Base-by-base conservation (phyloP, 2,113 vertebrate genomes). In the Heterotilapia buettikoferi region DNA sequence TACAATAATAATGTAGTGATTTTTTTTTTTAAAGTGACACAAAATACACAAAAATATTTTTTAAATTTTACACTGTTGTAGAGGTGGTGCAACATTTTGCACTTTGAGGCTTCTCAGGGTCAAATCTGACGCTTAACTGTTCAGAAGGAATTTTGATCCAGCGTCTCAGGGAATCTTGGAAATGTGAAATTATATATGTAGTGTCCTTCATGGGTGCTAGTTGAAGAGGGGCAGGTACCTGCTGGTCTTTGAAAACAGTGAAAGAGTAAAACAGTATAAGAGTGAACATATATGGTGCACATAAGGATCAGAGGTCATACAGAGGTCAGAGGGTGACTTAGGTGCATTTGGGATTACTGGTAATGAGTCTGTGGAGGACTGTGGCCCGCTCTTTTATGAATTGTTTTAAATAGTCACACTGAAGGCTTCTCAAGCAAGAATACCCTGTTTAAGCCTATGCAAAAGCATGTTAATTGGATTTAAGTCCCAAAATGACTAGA, bases 301-400 rank as follows among this genome's bases (percentile, higher is more conserved):
- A 40, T 68, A 40, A 24, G 19, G 36, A 1, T 40, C 63, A 40
- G 36, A 68, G 63, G 0, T 33, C 57, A 61, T 31, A 61, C 5
- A 61, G 29, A 33, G 59, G 63, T 40, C 36, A 68, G 36, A 40
- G n/a, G 36, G 36, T 0, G 7, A 40, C 36, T 40, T 1, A 1
- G 19, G 19, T 40, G 59, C 29, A 36, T 63, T 63, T 63, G 29
- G 59, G 29, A 2, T 63, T 2, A 33, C 16, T 63, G 59, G 59
- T 63, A 7, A 63, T 11, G 59, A 63, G 59, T 63, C 59, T 63
- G 29, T 63, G 29, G 59, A 63, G 59, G 29, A 36, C 16, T 0
- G 33, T 0, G 9, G 16, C 59, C 29, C 9, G 19, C 29, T 63
- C 3, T 63, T 33, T 63, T 0, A 19, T 19, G 6, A 63, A 3